phyloP scores from a whole-genome alignment of 2,113 vertebrate species.

The Gadus chalcogrammus region DNA sequence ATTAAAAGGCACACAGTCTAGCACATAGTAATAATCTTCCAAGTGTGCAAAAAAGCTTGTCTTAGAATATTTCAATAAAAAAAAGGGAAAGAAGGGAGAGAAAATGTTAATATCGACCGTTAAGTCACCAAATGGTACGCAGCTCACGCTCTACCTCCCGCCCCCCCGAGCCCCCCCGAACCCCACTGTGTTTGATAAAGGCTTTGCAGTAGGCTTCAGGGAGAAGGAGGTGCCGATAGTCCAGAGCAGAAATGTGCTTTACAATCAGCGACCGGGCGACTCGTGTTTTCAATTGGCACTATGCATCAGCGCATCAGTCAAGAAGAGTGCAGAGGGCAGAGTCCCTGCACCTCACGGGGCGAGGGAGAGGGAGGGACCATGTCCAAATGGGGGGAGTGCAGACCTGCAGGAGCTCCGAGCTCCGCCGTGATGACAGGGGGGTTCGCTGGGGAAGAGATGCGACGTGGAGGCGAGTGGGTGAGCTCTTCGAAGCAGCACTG shows the following conservation, averaged over 20 bases:
- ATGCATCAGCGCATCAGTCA: slow-evolving; percentile 30
- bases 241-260: slow-evolving; percentile 35
- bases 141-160: background rate
- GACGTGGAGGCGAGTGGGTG: no score
- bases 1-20: slow-evolving; percentile 73
- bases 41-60: slow-evolving; percentile 75
- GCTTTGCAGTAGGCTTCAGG: slow-evolving; percentile 17
- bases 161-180: background rate
- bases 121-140: slow-evolving; percentile 7
- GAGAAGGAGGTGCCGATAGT: slow-evolving; percentile 1
- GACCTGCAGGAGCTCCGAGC: no score
- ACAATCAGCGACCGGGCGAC: slow-evolving; percentile 28
- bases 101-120: slow-evolving; percentile 3
- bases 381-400: no score
- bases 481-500: no score
- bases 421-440: no score
- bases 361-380: no score
- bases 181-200: background rate
- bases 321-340: slow-evolving; percentile 12
- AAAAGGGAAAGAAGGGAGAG: slow-evolving; percentile 7
- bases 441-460: no score
- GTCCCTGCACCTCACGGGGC: background rate
- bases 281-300: slow-evolving; percentile 57
- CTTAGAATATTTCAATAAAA: slow-evolving; percentile 43
- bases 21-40: slow-evolving; percentile 51